These are phyloP conservation scores for Echinometra lucunter DNA, from an alignment of 53 echinoderm and acorn worm genomes.

Conservation along the genomic window DNA sequence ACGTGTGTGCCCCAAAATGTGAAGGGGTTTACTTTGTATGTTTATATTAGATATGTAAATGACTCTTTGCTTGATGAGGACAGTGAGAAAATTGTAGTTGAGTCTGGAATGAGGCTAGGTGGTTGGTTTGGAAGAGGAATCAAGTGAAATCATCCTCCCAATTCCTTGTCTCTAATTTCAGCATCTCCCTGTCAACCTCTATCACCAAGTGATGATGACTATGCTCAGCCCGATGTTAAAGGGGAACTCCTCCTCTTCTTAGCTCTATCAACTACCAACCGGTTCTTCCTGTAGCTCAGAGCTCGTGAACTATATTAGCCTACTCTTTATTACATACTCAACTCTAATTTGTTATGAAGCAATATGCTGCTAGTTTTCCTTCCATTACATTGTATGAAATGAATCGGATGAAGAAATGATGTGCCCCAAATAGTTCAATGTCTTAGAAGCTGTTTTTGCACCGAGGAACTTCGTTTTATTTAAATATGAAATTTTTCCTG, in stretches of 20 bases:
- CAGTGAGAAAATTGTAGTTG: not conserved
- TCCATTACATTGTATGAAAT: not conserved
- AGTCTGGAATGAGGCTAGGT: slow-evolving; percentile 38
- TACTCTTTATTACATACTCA: not conserved
- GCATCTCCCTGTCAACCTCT: slow-evolving; percentile 56
- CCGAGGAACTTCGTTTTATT: no score
- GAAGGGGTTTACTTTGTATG: not conserved
- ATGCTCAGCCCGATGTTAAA: slow-evolving; percentile 3
- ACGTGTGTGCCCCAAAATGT: not conserved
- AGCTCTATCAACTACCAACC: not conserved
- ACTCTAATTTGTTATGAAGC: not conserved
- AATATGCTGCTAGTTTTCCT: not conserved
- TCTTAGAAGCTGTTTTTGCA: not conserved
- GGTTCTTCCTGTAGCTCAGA: not conserved
- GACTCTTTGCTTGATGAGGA: not conserved
- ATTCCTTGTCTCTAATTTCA: slow-evolving; percentile 59
- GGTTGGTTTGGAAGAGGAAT: slow-evolving; percentile 31
- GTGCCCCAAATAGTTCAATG: not conserved
- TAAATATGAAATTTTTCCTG: no score
- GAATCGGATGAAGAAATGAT: no score
- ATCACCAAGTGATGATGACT: slow-evolving; percentile 67
- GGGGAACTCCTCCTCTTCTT: not conserved
- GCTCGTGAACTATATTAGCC: not conserved
- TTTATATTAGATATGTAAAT: not conserved
- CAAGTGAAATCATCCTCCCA: slow-evolving; percentile 42